Conservation (phyloP, 2,797 vertebrate genomes). For the Pantherophis vulpinus region DNA sequence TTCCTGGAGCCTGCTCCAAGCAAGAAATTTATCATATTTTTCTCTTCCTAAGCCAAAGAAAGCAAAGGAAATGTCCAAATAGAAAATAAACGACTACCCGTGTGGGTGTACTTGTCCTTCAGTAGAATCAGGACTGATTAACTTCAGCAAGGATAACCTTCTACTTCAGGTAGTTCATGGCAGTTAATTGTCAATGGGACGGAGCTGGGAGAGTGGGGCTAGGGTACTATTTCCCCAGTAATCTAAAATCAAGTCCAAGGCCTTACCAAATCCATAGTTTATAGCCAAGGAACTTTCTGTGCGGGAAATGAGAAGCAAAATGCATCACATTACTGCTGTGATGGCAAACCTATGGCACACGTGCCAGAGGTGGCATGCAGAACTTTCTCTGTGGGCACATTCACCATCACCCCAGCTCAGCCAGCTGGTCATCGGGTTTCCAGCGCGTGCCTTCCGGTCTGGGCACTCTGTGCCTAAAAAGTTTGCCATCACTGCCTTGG, state of each 20-base stretch:
- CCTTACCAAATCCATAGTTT: constrained; percentile 40
- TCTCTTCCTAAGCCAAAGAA: constrained; percentile 60
- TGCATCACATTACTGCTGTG: neutral
- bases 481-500: too few relatives aligned
- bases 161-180: constrained; percentile 59
- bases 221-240: constrained; percentile 44
- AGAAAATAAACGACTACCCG: constrained; percentile 63
- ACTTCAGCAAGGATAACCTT: constrained; percentile 58
- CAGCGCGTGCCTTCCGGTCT: too few relatives aligned
- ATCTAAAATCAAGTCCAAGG: constrained; percentile 52
- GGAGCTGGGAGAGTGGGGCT: constrained; percentile 44
- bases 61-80: constrained; percentile 54
- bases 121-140: constrained; percentile 62
- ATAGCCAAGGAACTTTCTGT: constrained; percentile 35
- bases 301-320: constrained; percentile 5
- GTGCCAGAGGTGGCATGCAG: too few relatives aligned
- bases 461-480: too few relatives aligned
- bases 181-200: constrained; percentile 49
- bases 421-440: too few relatives aligned
- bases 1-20: constrained; percentile 47
- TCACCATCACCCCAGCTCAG: too few relatives aligned
- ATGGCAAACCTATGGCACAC: too few relatives aligned
- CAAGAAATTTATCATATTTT: constrained; percentile 53
- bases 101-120: constrained; percentile 62
- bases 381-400: too few relatives aligned